Conservation (phyloP, 2,797 vertebrate species). For the Aotus griseimembra region DNA sequence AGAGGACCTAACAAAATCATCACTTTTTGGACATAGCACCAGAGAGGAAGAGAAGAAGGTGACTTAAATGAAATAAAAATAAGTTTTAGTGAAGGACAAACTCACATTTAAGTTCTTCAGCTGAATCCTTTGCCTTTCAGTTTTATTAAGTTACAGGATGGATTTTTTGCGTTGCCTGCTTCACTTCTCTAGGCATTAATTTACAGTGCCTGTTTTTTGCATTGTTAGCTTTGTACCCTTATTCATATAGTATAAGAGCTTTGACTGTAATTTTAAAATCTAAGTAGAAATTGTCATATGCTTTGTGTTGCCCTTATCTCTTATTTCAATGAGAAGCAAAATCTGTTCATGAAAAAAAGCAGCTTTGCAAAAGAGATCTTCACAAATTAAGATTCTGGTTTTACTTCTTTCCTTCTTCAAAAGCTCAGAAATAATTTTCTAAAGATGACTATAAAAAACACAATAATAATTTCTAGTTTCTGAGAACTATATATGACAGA, state of each 20-base stretch:
- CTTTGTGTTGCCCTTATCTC: slow-evolving; percentile 33
- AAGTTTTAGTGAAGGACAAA: not conserved
- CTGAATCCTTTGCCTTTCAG: not conserved
- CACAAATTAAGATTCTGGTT: slow-evolving; percentile 46
- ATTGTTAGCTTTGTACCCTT: slow-evolving; percentile 5
- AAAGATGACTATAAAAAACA: not conserved
- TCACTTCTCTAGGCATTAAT: not conserved
- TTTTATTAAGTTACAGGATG: not conserved
- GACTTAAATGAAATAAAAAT: not conserved
- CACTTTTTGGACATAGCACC: not conserved
- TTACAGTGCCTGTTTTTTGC: not conserved
- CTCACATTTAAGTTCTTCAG: not conserved
- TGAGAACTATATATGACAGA: slow-evolving; percentile 28
- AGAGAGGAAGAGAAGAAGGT: not conserved
- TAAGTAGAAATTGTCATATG: slow-evolving; percentile 4
- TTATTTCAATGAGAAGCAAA: slow-evolving; percentile 43
- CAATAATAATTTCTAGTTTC: slow-evolving; percentile 35
- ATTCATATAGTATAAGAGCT: not conserved
- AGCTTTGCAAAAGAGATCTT: slow-evolving; percentile 34
- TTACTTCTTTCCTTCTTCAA: not conserved
- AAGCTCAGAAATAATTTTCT: slow-evolving; percentile 31
- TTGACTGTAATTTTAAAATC: slow-evolving; percentile 45
- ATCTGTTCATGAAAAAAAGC: slow-evolving; percentile 18
- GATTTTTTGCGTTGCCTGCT: not conserved
- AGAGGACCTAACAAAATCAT: not conserved